phyloP scores from a whole-genome alignment of 2,888 invertebrate species.

The Lithophane ornitopus region DNA sequence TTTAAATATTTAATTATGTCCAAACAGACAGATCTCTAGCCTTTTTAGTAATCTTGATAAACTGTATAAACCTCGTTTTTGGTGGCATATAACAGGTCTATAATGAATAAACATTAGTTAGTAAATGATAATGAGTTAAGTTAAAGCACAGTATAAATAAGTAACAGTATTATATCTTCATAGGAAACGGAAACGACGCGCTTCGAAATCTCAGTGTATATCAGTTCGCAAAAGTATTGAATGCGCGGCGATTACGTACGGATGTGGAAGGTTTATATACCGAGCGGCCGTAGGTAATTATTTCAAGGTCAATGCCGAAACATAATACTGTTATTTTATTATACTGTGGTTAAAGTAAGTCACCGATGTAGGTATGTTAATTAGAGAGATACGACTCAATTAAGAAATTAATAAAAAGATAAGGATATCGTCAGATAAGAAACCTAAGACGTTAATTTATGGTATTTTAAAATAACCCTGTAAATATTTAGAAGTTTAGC shows the following conservation, averaged over 20 bases:
- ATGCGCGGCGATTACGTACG: too few relatives aligned
- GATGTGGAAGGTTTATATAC: too few relatives aligned
- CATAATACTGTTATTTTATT: too few relatives aligned
- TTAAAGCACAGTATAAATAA: constrained; percentile 3
- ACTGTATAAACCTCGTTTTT: constrained; percentile 22
- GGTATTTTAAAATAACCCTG: constrained; percentile 1
- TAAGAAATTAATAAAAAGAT: constrained; percentile 46
- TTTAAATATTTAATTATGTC: constrained; percentile 33
- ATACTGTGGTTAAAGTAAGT: constrained; percentile 23
- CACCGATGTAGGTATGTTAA: constrained; percentile 13
- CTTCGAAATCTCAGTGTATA: too few relatives aligned
- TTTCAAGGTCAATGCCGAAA: too few relatives aligned
- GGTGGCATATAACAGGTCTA: constrained; percentile 2
- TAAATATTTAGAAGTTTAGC: constrained; percentile 16
- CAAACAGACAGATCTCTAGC: constrained; percentile 13
- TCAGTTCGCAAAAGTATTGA: too few relatives aligned
- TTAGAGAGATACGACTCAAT: constrained; percentile 45
- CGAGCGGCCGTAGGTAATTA: too few relatives aligned
- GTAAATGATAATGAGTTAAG: constrained; percentile 9
- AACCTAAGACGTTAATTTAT: constrained; percentile 11
- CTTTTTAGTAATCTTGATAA: constrained; percentile 13
- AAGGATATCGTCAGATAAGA: constrained; percentile 11
- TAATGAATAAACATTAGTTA: constrained; percentile 27
- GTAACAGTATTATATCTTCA: too few relatives aligned
- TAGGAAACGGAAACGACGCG: too few relatives aligned